Evolutionary conservation across 2,797 vertebrate genomes (phyloP), one percentile per base, ranked within the genome.

Genomic region (Onychomys torridus): DNA sequence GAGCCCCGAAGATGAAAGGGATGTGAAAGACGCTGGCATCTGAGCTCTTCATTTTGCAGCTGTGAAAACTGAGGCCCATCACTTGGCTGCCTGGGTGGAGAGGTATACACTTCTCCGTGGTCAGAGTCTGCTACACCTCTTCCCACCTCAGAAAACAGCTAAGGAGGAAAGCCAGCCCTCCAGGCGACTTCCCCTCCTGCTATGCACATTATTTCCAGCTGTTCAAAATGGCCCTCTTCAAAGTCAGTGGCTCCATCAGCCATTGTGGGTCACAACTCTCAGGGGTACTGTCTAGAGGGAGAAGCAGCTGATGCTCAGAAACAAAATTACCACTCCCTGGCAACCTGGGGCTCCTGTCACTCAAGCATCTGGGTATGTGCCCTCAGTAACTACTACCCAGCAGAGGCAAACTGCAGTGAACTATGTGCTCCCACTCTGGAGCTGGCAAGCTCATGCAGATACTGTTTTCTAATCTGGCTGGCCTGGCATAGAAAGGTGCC

Each of bases 291-390:
- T 40, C 83, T 69, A 61, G 67, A 40, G 61, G 10, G 65, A 89
- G 79, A 78, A 81, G 93, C 91, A 84, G 84, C 69, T 85, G 83
- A 79, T 86, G 34, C 27, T 32, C 40, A 85, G 94, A 0, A 0
- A 37, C 59, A 6, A 90, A 73, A 71, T 84, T 61, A 32, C 76
- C 93, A 90, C 85, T 89, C 40, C 83, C 94, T 84, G 96, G 94
- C 59, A 96, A 34, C 63, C 52, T 90, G 78, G 77, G 93, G 77
- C 61, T 65, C 91, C 94, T 96, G 57, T 96, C 96, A 78, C 81
- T 97, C 61, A 95, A 95, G 69, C 90, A 59, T 14, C 69, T 77
- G 89, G 88, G 69, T 16, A 10, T 84, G 93, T 86, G 84, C 65
- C 84, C 57, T 96, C 49, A 12, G 57, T n/a, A 55, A 75, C 67